Evolutionary conservation across 1,140 invertebrate genomes (phyloP).

Genomic region (Armadillidium nasatum): DNA sequence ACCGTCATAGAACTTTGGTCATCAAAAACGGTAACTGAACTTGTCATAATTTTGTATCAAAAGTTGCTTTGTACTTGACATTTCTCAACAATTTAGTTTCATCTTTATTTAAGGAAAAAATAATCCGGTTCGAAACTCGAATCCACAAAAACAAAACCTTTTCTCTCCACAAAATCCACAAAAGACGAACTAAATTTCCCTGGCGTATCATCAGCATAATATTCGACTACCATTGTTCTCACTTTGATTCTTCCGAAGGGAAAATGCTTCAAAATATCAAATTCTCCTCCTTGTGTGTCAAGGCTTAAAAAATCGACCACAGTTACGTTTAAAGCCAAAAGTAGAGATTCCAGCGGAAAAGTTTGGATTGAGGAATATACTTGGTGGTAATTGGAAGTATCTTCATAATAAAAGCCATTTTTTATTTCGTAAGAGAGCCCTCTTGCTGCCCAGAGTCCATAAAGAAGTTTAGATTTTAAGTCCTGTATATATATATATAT

Average conservation of each 20-base stretch:
- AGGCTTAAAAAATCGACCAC: constrained; percentile 36
- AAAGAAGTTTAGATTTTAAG: no score
- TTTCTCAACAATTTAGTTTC: neutral
- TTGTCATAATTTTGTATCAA: no score
- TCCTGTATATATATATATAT: neutral
- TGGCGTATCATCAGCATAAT: neutral
- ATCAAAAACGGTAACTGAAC: no score
- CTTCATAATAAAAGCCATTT: neutral
- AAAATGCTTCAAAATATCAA: constrained; percentile 29
- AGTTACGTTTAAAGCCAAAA: constrained; percentile 34
- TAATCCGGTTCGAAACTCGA: neutral
- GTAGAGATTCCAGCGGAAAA: constrained; percentile 28
- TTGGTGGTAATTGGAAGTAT: neutral
- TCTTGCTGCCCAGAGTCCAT: neutral
- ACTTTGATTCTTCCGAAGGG: constrained; percentile 35
- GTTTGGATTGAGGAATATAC: constrained; percentile 26
- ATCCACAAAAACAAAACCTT: neutral
- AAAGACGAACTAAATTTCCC: neutral
- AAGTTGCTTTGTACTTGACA: neutral
- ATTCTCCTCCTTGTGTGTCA: constrained; percentile 35
- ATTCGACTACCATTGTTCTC: constrained; percentile 36
- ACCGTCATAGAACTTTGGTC: no score
- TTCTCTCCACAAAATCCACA: neutral
- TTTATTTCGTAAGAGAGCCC: neutral
- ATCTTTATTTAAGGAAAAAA: neutral